Base-by-base conservation (phyloP, 1,140 invertebrate species). In the Hesperophylax magnus region DNA sequence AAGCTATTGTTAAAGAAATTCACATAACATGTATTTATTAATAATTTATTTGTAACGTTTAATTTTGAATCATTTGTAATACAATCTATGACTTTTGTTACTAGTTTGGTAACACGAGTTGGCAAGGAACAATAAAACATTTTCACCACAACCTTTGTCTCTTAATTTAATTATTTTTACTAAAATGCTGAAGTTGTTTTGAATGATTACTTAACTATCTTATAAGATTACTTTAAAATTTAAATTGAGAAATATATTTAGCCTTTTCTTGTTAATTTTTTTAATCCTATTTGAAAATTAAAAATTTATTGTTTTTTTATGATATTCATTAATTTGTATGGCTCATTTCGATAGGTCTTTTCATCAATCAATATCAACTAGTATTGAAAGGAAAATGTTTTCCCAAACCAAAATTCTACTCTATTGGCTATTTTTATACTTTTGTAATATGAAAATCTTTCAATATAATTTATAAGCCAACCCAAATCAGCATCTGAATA, bases 1-100 rank as follows among this genome's bases (percentile, higher is more conserved):
- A 77, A 34, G 22, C 39, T 81, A 67, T 39, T 71, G 14, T 20
- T 75, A 47, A 71, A 79, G 65, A 58, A 74, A 71, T 63, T 82
- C 61, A 75, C 56, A 80, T 81, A 27, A 84, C 71, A 67, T 81
- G 53, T 74, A 81, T 84, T 84, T 84, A 81, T 81, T 81, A 63
- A 79, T 78, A 79, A 79, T 84, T 84, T 81, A 81, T 81, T 81
- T 78, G 78, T 84, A 81, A 76, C 77, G 56, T 71, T 75, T 78
- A 79, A 77, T 84, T 83, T 81, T 77, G 61, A 69, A 67, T 81
- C 77, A 77, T 75, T 74, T 84, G 65, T 80, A 81, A 69, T 81
- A 76, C 78, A 81, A 81, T 63, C 78, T 80, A 71, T 61, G 72
- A 63, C 67, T 79, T 79, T 22, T 39, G 61, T 81, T 81, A 58